phyloP scores from a whole-genome alignment of 2,888 invertebrate genomes.

The Actias luna region DNA sequence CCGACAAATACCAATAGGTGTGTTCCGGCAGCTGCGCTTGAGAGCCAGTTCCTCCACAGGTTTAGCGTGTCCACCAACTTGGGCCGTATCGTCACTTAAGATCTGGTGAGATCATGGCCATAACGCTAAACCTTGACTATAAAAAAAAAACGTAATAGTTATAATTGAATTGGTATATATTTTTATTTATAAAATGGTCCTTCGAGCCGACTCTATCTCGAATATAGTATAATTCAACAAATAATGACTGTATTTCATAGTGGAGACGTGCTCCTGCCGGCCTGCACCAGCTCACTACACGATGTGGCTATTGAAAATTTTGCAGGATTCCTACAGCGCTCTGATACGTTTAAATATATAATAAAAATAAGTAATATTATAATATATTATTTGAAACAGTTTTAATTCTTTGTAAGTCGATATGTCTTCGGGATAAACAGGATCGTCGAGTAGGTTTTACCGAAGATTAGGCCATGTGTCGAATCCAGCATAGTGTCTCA shows the following conservation, averaged over 20 bases:
- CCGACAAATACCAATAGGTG: too few species aligned
- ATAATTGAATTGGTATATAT: background rate
- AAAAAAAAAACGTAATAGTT: background rate
- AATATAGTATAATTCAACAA: too few species aligned
- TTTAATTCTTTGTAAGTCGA: slow-evolving; percentile 16
- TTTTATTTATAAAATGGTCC: background rate
- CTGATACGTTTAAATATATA: slow-evolving; percentile 41
- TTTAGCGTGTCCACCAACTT: too few species aligned
- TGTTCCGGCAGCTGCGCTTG: too few species aligned
- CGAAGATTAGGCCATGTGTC: background rate
- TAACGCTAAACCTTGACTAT: too few species aligned
- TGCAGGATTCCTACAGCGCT: slow-evolving; percentile 46
- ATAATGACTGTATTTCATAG: background rate
- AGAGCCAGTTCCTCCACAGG: too few species aligned
- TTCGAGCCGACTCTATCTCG: background rate
- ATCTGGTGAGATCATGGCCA: too few species aligned
- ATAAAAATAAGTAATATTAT: slow-evolving; percentile 67
- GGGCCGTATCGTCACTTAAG: too few species aligned
- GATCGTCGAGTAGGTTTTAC: background rate
- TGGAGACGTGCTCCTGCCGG: slow-evolving; percentile 17
- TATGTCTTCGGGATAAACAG: background rate
- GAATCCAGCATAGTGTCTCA: background rate
- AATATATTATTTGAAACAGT: slow-evolving; percentile 2
- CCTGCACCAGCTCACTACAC: slow-evolving; percentile 27
- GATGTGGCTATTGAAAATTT: slow-evolving; percentile 64